These are phyloP conservation scores for Zingel zingel DNA, from an alignment of 2,113 vertebrate genomes.

Conservation along the genomic window DNA sequence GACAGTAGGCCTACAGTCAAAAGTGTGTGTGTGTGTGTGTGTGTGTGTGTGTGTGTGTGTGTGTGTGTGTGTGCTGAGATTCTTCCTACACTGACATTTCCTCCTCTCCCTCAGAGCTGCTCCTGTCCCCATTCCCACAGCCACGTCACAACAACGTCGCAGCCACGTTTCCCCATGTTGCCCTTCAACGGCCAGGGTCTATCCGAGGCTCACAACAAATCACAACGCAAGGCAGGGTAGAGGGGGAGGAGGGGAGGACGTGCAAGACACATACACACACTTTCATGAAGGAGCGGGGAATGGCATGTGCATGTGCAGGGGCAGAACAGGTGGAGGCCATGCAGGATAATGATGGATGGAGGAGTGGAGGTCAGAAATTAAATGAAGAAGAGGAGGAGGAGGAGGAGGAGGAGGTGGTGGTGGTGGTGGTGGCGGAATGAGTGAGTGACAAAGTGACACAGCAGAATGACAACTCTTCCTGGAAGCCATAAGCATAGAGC, in stretches of 20 bases:
- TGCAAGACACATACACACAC: slow-evolving; percentile 33
- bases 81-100: slow-evolving; percentile 67
- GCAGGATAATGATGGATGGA: slow-evolving; percentile 67
- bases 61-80: slow-evolving; percentile 13
- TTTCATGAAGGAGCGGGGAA: slow-evolving; percentile 18
- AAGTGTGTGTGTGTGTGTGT: slow-evolving; percentile 37
- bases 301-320: not conserved
- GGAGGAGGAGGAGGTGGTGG: slow-evolving; percentile 24
- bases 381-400: slow-evolving; percentile 48
- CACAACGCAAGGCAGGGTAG: slow-evolving; percentile 38
- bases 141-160: slow-evolving; percentile 49
- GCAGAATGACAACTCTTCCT: slow-evolving; percentile 76
- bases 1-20: slow-evolving; percentile 41
- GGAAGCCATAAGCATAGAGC: slow-evolving; percentile 65
- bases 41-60: slow-evolving; percentile 41
- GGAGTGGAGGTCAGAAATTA: slow-evolving; percentile 54
- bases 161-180: slow-evolving; percentile 33
- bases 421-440: slow-evolving; percentile 30
- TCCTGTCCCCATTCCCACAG: slow-evolving; percentile 72
- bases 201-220: slow-evolving; percentile 63
- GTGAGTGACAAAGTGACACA: slow-evolving; percentile 73
- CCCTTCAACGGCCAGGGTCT: slow-evolving; percentile 58
- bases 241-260: not conserved
- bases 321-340: slow-evolving; percentile 72
- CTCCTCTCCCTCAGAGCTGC: slow-evolving; percentile 71